Evolutionary conservation across 2,797 vertebrate genomes (phyloP).

Genomic region (Schizopygopsis pylzovi): DNA sequence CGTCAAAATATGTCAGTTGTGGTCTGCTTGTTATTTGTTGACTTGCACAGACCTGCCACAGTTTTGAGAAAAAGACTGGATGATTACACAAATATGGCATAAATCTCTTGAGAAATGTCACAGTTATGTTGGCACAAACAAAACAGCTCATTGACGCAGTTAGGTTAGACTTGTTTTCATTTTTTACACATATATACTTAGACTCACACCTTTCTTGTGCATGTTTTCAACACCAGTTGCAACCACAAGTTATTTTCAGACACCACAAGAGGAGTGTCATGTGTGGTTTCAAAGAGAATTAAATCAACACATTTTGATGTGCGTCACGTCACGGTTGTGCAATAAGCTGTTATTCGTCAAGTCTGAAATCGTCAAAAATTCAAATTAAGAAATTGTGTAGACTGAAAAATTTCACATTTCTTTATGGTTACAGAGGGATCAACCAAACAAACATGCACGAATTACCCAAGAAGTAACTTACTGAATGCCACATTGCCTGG

Average conservation of each 20-base stretch:
- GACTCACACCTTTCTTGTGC: neutral
- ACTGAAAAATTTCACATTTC: neutral
- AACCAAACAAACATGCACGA: neutral
- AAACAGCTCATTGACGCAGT: constrained; percentile 10
- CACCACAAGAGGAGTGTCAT: neutral
- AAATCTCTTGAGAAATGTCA: constrained; percentile 38
- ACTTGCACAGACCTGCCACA: neutral
- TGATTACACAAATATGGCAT: neutral
- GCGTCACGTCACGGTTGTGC: neutral
- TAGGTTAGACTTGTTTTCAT: neutral
- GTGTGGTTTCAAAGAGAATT: constrained; percentile 1
- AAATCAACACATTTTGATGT: constrained; percentile 18
- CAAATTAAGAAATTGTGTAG: neutral
- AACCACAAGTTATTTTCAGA: constrained; percentile 30
- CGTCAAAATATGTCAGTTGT: constrained; percentile 9
- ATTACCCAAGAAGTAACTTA: neutral
- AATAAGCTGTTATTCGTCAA: neutral
- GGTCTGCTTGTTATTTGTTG: constrained; percentile 1
- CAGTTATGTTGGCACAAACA: constrained; percentile 11
- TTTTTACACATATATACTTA: constrained; percentile 7
- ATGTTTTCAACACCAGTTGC: constrained; percentile 7
- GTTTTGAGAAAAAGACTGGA: neutral
- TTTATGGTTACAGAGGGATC: neutral
- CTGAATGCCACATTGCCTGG: neutral
- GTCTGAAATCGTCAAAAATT: neutral